Conservation (phyloP, 2,888 invertebrate species). For the Eristalis tenax region DNA sequence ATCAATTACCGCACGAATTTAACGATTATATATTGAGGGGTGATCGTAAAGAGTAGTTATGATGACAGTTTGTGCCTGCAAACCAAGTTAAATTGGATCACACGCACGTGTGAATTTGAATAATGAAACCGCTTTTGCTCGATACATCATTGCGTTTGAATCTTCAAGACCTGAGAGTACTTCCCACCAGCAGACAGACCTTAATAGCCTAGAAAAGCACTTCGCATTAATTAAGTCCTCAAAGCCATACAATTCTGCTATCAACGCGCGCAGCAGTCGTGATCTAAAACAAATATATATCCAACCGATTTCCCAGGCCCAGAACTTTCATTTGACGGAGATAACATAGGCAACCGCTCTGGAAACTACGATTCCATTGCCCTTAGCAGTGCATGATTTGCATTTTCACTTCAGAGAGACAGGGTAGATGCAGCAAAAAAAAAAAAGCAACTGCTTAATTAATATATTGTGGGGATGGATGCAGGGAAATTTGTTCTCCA, state of each 20-base stretch:
- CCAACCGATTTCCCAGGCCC: slow-evolving; percentile 42
- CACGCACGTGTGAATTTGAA: neutral
- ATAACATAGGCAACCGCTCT: slow-evolving; percentile 11
- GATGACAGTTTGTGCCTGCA: neutral
- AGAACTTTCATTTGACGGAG: slow-evolving; percentile 47
- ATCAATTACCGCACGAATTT: too few relatives aligned
- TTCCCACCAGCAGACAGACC: too few relatives aligned
- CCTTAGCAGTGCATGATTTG: slow-evolving; percentile 54
- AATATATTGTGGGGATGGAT: slow-evolving; percentile 18
- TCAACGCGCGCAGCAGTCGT: slow-evolving; percentile 17
- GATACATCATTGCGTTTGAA: too few relatives aligned
- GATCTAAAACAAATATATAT: slow-evolving; percentile 52
- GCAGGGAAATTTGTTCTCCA: slow-evolving; percentile 48
- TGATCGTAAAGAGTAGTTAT: too few relatives aligned
- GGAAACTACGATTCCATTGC: slow-evolving; percentile 11
- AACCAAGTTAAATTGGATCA: neutral
- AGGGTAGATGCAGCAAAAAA: neutral
- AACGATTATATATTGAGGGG: too few relatives aligned
- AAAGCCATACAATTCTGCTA: neutral
- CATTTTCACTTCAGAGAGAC: slow-evolving; percentile 5
- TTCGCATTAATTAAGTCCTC: neutral
- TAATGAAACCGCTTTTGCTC: too few relatives aligned
- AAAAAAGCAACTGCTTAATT: slow-evolving; percentile 35
- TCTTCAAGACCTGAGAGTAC: too few relatives aligned
- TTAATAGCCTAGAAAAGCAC: too few relatives aligned